Evolutionary conservation across 1,140 invertebrate species (phyloP).

Genomic region (Cydia fagiglandana): DNA sequence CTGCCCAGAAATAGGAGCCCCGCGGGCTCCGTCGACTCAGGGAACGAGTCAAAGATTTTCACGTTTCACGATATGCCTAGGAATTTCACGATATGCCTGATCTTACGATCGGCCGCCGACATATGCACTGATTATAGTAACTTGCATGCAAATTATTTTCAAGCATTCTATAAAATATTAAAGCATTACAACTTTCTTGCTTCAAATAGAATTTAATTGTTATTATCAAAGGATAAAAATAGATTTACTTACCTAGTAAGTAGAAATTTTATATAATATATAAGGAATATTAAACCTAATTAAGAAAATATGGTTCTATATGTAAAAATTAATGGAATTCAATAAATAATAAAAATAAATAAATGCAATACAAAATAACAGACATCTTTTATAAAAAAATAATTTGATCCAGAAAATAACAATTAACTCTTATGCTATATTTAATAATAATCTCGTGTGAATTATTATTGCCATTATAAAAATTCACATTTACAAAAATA

Average conservation of each 20-base stretch:
- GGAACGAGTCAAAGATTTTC: too few relatives aligned
- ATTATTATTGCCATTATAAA: neutral
- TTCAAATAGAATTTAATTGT: neutral
- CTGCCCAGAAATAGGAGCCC: too few relatives aligned
- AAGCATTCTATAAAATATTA: neutral
- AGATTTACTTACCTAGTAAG: neutral
- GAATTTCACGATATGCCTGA: too few relatives aligned
- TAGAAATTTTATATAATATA: neutral
- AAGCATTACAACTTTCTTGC: neutral
- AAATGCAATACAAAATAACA: neutral
- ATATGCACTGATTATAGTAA: neutral
- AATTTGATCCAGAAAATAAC: neutral
- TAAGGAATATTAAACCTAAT: neutral
- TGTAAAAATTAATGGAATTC: neutral
- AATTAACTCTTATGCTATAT: neutral
- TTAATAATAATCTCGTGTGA: constrained; percentile 1
- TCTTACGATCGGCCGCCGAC: too few relatives aligned
- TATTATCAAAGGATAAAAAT: neutral
- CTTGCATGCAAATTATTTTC: neutral
- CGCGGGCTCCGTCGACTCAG: too few relatives aligned
- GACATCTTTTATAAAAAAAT: neutral
- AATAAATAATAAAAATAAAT: neutral
- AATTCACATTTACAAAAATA: neutral
- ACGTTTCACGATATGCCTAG: too few relatives aligned
- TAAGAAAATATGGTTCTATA: neutral